Conservation (phyloP, 2,888 invertebrate genomes). For the Griposia aprilina region DNA sequence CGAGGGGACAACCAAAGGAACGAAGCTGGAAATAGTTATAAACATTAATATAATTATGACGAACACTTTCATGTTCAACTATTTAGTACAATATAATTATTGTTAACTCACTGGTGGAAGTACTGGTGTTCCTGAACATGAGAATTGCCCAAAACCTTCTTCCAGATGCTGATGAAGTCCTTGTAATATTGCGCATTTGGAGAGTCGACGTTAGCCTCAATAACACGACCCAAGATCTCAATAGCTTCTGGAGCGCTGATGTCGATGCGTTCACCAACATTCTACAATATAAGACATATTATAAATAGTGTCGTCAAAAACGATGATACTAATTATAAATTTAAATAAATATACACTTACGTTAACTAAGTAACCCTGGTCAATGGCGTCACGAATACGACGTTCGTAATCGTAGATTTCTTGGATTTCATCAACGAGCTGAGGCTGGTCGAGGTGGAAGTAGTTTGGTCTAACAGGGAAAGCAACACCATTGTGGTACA, state of each 20-base stretch:
- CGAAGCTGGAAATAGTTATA: constrained; percentile 72
- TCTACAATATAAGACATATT: constrained; percentile 68
- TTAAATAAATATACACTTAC: constrained; percentile 73
- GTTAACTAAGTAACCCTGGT: constrained; percentile 87
- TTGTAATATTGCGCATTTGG: constrained; percentile 91
- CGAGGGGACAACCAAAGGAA: constrained; percentile 90
- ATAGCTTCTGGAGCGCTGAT: constrained; percentile 91
- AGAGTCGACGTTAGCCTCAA: constrained; percentile 92
- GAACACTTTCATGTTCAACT: neutral
- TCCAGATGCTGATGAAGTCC: constrained; percentile 89
- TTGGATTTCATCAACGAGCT: constrained; percentile 82
- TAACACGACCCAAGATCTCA: constrained; percentile 92
- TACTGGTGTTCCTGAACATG: constrained; percentile 70
- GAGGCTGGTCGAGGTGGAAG: constrained; percentile 86
- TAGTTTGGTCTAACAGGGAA: constrained; percentile 92
- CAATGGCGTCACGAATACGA: constrained; percentile 91
- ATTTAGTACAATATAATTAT: neutral
- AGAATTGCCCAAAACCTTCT: constrained; percentile 91
- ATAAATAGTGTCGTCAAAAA: neutral
- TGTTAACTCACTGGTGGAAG: constrained; percentile 72
- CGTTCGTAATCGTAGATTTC: constrained; percentile 88
- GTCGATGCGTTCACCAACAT: constrained; percentile 89
- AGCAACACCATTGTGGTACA: constrained; percentile 92
- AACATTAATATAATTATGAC: neutral
- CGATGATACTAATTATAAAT: neutral